Evolutionary conservation across 2,888 invertebrate species (phyloP).

Genomic region (Heliothis peltigera): DNA sequence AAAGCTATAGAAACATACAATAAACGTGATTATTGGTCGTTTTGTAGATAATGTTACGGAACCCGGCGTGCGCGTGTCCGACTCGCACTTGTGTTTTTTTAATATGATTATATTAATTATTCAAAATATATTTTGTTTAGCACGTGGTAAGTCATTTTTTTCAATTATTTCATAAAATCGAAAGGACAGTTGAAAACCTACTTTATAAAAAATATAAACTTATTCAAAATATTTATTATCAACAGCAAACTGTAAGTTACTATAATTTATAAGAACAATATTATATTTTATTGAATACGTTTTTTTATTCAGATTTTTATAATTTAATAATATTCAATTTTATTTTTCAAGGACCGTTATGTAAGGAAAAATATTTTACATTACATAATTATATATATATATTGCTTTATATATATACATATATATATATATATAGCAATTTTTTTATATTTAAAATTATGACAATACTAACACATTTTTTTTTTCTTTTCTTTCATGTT

Average conservation of each 20-base stretch:
- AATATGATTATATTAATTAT: not conserved
- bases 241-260: not conserved
- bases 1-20: too few relatives aligned
- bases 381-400: too few relatives aligned
- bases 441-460: not conserved
- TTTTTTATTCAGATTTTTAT: too few relatives aligned
- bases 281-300: not conserved
- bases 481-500: not conserved
- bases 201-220: not conserved
- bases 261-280: not conserved
- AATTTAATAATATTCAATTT: not conserved
- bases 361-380: not conserved
- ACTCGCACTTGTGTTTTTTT: not conserved
- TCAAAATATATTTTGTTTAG: not conserved
- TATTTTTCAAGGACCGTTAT: not conserved
- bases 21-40: too few relatives aligned
- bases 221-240: not conserved
- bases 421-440: too few relatives aligned
- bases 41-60: too few relatives aligned
- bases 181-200: too few relatives aligned
- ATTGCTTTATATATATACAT: too few relatives aligned
- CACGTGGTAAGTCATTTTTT: not conserved
- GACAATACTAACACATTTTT: not conserved
- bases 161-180: too few relatives aligned
- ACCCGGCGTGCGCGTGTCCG: too few relatives aligned